Base-by-base conservation (phyloP, 2,888 invertebrate genomes). In the Eristalis arbustorum region DNA sequence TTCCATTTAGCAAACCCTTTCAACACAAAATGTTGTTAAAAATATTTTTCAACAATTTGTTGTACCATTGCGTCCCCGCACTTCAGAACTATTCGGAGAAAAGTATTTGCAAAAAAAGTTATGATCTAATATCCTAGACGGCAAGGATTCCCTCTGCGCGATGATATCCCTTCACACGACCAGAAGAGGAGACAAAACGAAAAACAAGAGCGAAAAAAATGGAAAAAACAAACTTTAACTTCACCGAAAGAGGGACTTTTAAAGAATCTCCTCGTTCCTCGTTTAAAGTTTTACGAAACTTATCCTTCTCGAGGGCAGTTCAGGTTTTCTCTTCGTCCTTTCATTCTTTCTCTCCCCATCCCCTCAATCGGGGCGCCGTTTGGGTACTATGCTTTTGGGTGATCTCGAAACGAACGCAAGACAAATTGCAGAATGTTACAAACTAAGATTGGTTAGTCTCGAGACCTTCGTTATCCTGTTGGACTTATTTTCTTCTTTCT, bases 361-460 rank as follows among this genome's bases (percentile, higher is more conserved):
- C 14, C n/a, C 2, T 2, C 42, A 0, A 2, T 8, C n/a, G n/a
- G n/a, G n/a, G n/a, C 25, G 25, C 25, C 42, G 42, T 31, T n/a
- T 40, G n/a, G 42, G 14, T n/a, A 13, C 49, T 49, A 63, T 62
- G 42, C 40, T 62, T 61, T 61, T 57, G 62, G 10, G 23, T n/a
- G 34, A 63, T 63, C 31, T 22, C 22, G 23, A 64, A 37, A 74
- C 37, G 49, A 42, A 75, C 42, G 31, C 67, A 76, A 76, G 67
- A 76, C 75, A 76, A 76, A 76, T 76, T 76, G 67, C 67, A 76
- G 25, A 68, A 63, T 64, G 73, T 56, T 63, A 23, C 23, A 22
- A 73, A 73, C 73, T 49, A 49, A 64, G 63, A 73, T 73, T 64
- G 63, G 63, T 64, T 64, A 73, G 73, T 64, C 37, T 64, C 37